These are phyloP conservation scores for Chloropsis cyanopogon DNA, from an alignment of 2,113 vertebrate genomes.

Conservation along the genomic window DNA sequence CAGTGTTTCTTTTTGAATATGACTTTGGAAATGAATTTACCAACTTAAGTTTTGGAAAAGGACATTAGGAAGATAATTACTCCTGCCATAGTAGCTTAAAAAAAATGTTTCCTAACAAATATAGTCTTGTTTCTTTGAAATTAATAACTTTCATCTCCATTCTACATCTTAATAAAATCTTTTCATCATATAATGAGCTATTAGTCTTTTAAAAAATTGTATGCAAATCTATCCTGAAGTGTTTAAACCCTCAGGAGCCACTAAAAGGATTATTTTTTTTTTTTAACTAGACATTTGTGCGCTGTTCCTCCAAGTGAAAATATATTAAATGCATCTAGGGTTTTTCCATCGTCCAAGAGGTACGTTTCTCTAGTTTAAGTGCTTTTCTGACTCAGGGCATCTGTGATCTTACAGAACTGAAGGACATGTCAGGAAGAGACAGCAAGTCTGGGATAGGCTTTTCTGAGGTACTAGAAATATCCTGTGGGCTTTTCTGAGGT, in stretches of 20 bases:
- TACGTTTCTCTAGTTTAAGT: not conserved
- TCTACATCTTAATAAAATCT: not conserved
- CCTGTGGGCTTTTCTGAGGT: not conserved
- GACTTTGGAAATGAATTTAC: not conserved
- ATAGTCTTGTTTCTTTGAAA: not conserved
- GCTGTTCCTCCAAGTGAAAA: not conserved
- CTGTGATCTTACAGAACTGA: not conserved
- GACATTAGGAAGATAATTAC: not conserved
- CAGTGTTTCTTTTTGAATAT: not conserved
- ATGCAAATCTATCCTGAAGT: not conserved
- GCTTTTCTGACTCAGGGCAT: not conserved
- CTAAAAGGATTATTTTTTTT: not conserved
- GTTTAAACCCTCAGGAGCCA: not conserved
- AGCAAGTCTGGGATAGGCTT: not conserved
- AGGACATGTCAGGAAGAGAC: not conserved
- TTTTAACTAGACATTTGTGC: not conserved
- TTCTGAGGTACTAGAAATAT: not conserved
- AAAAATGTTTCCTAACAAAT: not conserved
- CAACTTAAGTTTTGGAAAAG: not conserved
- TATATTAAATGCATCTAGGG: not conserved
- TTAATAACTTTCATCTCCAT: not conserved
- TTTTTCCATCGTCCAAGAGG: not conserved
- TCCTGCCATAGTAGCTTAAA: not conserved
- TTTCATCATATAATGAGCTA: not conserved
- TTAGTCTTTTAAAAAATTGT: not conserved